Percentiles rank a stretch among this genome's conserved stretches.
These are phyloP conservation scores for Cryptotis parvus DNA, from an alignment of 2,113 vertebrate genomes.

Conservation along the genomic window DNA sequence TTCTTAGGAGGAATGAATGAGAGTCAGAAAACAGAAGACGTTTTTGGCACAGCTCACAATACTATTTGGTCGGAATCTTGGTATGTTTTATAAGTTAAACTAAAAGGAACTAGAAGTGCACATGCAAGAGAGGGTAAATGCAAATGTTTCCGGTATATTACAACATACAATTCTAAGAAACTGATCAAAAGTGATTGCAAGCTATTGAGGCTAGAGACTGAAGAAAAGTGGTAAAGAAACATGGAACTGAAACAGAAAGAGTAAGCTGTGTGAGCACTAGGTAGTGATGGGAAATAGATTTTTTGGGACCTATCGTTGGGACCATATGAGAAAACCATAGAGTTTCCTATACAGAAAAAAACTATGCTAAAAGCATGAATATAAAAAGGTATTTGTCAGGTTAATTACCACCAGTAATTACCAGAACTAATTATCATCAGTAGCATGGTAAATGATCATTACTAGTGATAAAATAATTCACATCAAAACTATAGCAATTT, in stretches of 20 bases:
- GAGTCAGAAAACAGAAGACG: slow-evolving; percentile 32
- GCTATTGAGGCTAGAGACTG: not conserved
- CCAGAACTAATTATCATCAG: too few species aligned
- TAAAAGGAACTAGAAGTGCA: slow-evolving; percentile 12
- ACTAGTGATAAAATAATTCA: not conserved
- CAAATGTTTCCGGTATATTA: not conserved
- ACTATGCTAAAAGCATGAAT: not conserved
- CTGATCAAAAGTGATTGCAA: not conserved
- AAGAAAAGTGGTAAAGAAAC: slow-evolving; percentile 7
- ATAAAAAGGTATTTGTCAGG: not conserved
- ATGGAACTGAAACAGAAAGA: slow-evolving; percentile 10
- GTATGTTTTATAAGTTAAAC: not conserved
- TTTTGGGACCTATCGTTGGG: not conserved
- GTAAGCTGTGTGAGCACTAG: not conserved
- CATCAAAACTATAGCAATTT: slow-evolving; percentile 5
- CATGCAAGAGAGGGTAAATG: slow-evolving; percentile 12
- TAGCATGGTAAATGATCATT: not conserved
- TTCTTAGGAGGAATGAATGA: not conserved
- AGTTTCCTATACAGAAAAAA: not conserved
- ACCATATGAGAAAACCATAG: not conserved
- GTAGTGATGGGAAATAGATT: not conserved
- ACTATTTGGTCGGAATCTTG: not conserved
- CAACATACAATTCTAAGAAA: slow-evolving; percentile 22
- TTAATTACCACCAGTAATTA: too few species aligned
- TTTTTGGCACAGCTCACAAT: not conserved